Conservation (phyloP, 1,140 invertebrate species). For the Cyphomyrmex costatus region DNA sequence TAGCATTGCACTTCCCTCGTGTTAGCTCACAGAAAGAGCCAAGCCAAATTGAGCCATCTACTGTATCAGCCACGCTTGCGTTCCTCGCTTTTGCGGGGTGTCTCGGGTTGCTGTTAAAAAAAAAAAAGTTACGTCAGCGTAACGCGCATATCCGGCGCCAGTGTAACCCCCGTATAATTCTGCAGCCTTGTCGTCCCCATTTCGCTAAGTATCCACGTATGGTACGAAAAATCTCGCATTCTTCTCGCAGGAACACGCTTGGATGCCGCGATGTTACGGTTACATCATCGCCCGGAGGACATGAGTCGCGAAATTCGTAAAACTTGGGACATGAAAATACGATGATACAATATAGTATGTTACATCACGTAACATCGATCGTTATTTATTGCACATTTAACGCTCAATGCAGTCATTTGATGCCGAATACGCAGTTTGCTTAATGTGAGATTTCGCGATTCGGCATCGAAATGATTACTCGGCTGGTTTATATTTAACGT, state of each 20-base stretch:
- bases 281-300: not conserved
- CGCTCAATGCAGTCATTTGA: constrained; percentile 11
- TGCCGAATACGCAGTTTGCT: constrained; percentile 31
- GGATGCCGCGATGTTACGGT: not conserved
- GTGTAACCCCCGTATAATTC: constrained; percentile 4
- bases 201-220: constrained; percentile 27
- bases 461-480: not conserved
- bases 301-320: constrained; percentile 19
- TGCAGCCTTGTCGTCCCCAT: constrained; percentile 9
- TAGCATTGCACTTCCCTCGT: constrained; percentile 82
- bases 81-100: constrained; percentile 3
- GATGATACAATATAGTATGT: not conserved
- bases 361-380: constrained; percentile 4
- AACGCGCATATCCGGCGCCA: constrained; percentile 39
- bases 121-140: constrained; percentile 17
- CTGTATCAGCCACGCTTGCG: constrained; percentile 64
- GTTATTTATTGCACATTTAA: constrained; percentile 36
- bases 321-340: not conserved
- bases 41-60: constrained; percentile 80
- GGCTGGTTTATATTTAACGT: not conserved
- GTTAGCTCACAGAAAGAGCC: constrained; percentile 78
- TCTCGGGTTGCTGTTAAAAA: constrained; percentile 23
- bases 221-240: constrained; percentile 10
- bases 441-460: constrained; percentile 26
- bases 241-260: not conserved